These are phyloP conservation scores for Drosophila elegans DNA, from an alignment of 1,140 invertebrate species.

Conservation along the genomic window DNA sequence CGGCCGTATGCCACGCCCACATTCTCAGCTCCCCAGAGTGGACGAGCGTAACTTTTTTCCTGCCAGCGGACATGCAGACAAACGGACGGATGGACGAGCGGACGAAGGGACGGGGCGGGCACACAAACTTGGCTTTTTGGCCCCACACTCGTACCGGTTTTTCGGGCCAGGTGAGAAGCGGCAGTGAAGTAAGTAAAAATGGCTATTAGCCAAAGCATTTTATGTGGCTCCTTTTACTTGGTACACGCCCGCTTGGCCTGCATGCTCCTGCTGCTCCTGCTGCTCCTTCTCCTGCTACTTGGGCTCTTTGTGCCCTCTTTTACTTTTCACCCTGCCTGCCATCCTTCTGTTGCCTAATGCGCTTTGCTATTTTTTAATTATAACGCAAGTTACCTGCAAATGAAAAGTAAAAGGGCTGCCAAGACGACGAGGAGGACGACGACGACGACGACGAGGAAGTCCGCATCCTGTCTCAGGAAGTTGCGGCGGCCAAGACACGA, in stretches of 20 bases:
- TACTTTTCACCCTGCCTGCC: conserved; percentile 19
- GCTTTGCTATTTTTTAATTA: conserved; percentile 83
- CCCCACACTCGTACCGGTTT: conserved; percentile 34
- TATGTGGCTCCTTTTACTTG: conserved; percentile 75
- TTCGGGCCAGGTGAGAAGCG: conserved; percentile 53
- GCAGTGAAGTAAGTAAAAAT: conserved; percentile 80
- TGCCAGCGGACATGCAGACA: not conserved
- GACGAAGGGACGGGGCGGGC: not conserved
- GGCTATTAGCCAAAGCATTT: conserved; percentile 82
- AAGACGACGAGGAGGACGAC: conserved; percentile 55
- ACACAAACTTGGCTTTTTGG: conserved; percentile 77
- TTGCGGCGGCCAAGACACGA: conserved; percentile 69
- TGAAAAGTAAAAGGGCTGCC: conserved; percentile 82
- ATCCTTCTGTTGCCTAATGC: conserved; percentile 78
- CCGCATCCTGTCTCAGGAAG: conserved; percentile 62
- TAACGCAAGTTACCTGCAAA: conserved; percentile 80
- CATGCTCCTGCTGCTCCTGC: conserved; percentile 6
- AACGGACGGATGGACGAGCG: conserved; percentile 8
- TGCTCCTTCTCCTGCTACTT: not conserved
- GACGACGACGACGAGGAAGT: conserved; percentile 32
- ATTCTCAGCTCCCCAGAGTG: conserved; percentile 32
- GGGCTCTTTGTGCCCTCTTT: not conserved
- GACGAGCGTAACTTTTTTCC: conserved; percentile 68
- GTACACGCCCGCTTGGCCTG: conserved; percentile 47
- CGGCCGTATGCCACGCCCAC: conserved; percentile 43